Conservation (phyloP, 2,113 vertebrate species). For the Nycticryphes semicollaris region DNA sequence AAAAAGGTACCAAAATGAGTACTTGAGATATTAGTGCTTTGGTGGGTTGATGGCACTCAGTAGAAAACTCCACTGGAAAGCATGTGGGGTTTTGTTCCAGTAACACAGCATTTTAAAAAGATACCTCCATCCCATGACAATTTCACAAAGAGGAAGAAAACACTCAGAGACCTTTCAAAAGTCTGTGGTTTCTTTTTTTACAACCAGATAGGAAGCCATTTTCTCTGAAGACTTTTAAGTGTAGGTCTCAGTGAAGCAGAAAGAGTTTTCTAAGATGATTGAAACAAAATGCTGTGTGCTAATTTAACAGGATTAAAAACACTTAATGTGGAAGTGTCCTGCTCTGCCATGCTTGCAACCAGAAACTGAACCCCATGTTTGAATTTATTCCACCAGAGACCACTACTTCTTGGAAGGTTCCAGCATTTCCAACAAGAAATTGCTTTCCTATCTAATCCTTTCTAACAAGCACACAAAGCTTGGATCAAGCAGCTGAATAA, state of each 20-base stretch:
- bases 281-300: background rate
- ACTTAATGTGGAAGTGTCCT: background rate
- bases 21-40: background rate
- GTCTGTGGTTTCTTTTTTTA: background rate
- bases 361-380: background rate
- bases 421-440: background rate
- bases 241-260: background rate
- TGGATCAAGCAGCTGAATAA: background rate
- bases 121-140: background rate
- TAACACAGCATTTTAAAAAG: background rate
- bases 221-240: background rate
- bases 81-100: background rate
- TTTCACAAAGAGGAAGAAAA: background rate
- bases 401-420: background rate
- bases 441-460: background rate
- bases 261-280: background rate
- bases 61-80: background rate
- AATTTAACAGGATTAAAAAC: slow-evolving; percentile 1
- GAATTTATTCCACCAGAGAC: background rate
- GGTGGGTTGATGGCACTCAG: background rate
- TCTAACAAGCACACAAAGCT: background rate
- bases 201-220: background rate
- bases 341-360: background rate
- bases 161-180: background rate
- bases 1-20: background rate